Evolutionary conservation across 1,140 invertebrate genomes (phyloP), one percentile per base, ranked within the genome.

Genomic region (Drosophila azteca): DNA sequence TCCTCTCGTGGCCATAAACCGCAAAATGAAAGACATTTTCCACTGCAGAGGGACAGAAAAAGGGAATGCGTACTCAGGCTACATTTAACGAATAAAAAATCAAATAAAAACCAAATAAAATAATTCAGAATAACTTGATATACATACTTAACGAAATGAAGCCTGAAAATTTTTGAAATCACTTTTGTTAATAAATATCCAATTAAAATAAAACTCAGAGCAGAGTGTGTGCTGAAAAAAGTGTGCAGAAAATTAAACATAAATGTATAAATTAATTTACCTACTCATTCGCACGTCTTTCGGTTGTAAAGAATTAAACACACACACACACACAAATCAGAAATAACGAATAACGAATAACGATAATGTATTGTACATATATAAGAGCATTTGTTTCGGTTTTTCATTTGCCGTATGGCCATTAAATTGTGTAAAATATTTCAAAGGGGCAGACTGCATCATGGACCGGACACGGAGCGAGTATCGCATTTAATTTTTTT

Each of bases 191-290:
- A 62, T 71, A 54, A 66, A 73, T 78, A 68, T 69, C 50, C 75
- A 89, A 79, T 88, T 83, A 79, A 88, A 79, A 79, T 60, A 55
- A 87, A 87, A 76, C 65, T 50, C 49, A 68, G 52, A 29, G 65
- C 51, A 61, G 44, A 75, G 24, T 44, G 57, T 51, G 50, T 64
- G 61, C 26, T 49, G 62, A 60, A 35, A 43, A 66, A 68, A 54
- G 35, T 41, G 67, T 58, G 59, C 26, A 48, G 53, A 43, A 43
- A 60, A 69, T 63, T 51, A 51, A 53, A 29, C 39, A 45, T 73
- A 67, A 81, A 79, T 83, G 67, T 83, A 77, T 83, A 88, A 77
- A 88, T 73, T 79, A 77, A 87, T 87, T 88, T 63, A 77, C 71
- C 67, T 70, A 79, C 81, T 87, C 71, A 83, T 73, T 82, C 70